Evolutionary conservation across 2,888 invertebrate species (phyloP), one percentile per base, ranked within the genome.

Genomic region (Pachydiplax longipennis): DNA sequence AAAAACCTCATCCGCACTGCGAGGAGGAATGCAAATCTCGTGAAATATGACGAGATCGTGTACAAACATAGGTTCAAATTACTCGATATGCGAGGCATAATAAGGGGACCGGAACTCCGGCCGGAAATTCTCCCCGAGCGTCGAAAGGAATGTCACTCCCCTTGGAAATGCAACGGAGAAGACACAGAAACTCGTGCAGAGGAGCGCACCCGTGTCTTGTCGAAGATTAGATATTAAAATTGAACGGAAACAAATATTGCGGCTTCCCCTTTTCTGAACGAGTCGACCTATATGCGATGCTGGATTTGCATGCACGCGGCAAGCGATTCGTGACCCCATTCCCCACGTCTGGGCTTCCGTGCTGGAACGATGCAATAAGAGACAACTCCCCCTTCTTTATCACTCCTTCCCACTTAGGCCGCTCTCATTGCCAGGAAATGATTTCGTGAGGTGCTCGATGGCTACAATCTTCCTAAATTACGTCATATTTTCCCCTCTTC

Each of bases 1-100:
- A 73, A 73, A 35, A 35, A 35, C 35, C 35, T 31, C 83, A 58
- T 65, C 37, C 61, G 61, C 61, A 37, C 12, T 61, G 61, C 61
- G 58, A 87, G 31, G 0, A 35, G 1, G 25, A 25, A 58, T 35
- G 35, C 58, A 65, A 35, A 61, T 35, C 83, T 35, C 35, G 61
- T 61, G 65, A 87, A 87, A 61, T 87, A 87, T 37, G 65, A 37
- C 12, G 18, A 15, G 87, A 87, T 58, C 58, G 87, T 37, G 61
- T n/a, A 61, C 61, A 61, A 37, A 87, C 61, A 61, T n/a, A 37
- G 87, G 37, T 65, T 61, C 35, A 61, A 87, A 65, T 87, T 65
- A 87, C 87, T 87, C 87, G 87, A 87, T 87, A 87, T 37, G 61
- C 61, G 37, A 65, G 61, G n/a, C 61, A 61, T 65, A 87, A 87